Evolutionary conservation across 2,888 invertebrate genomes (phyloP).

Genomic region (Drosophila buzzatii): DNA sequence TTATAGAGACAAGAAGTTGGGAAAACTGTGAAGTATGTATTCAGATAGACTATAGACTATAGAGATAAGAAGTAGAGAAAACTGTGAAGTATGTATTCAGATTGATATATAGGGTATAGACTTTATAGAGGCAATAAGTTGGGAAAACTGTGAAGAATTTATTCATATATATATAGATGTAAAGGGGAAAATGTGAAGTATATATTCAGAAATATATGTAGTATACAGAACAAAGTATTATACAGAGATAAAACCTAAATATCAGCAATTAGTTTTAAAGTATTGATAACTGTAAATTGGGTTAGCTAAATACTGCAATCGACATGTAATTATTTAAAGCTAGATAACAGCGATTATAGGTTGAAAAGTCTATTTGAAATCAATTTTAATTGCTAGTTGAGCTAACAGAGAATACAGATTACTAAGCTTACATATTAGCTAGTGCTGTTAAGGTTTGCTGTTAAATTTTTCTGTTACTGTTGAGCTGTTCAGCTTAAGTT

Average conservation of each 20-base stretch:
- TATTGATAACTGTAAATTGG: not conserved
- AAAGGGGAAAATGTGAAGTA: too few relatives aligned
- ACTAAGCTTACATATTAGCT: not conserved
- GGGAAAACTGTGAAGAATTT: not conserved
- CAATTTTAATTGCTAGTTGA: not conserved
- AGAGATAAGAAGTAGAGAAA: not conserved
- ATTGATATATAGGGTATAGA: too few relatives aligned
- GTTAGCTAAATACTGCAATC: not conserved
- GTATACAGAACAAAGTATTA: not conserved
- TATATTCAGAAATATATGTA: not conserved
- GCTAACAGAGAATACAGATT: not conserved
- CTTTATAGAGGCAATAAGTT: not conserved
- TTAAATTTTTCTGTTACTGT: not conserved
- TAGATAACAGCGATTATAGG: too few relatives aligned
- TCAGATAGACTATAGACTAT: too few relatives aligned
- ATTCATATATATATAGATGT: not conserved
- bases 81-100: not conserved
- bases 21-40: not conserved
- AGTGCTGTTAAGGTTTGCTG: not conserved
- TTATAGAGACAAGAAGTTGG: not conserved
- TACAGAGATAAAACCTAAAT: not conserved
- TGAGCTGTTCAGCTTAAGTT: not conserved
- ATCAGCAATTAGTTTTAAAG: not conserved
- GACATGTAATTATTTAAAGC: not conserved
- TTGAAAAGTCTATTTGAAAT: too few relatives aligned